These are phyloP conservation scores for Lates calcarifer DNA, from an alignment of 2,113 vertebrate genomes.

Conservation along the genomic window DNA sequence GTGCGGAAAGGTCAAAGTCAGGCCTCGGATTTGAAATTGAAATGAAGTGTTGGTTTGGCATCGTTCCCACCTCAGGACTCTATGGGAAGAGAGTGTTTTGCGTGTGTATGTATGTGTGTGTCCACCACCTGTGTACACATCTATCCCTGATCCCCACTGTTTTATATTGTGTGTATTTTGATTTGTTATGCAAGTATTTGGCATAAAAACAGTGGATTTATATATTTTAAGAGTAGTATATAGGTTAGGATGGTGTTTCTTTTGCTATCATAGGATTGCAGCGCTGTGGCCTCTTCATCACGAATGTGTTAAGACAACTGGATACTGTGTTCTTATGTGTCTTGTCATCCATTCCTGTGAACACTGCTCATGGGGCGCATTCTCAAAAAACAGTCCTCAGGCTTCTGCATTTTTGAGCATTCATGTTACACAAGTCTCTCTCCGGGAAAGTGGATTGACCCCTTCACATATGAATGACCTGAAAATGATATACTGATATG, in stretches of 20 bases:
- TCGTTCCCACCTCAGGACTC: conserved; percentile 52
- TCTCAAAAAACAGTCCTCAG: background rate
- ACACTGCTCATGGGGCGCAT: background rate
- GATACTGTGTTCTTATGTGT: background rate
- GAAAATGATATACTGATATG: background rate
- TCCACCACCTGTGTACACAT: conserved; percentile 54
- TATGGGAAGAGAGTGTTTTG: conserved; percentile 42
- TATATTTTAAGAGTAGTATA: background rate
- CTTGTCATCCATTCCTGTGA: background rate
- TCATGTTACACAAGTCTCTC: background rate
- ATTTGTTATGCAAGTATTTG: conserved; percentile 23
- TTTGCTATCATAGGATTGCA: background rate
- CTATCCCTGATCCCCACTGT: conserved; percentile 15
- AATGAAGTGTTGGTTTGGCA: conserved; percentile 80
- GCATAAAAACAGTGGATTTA: background rate
- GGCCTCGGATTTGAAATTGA: conserved; percentile 76
- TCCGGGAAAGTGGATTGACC: background rate
- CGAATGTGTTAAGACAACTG: background rate
- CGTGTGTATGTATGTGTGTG: conserved; percentile 28
- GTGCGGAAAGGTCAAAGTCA: conserved; percentile 79
- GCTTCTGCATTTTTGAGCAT: background rate
- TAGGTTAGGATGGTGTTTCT: no score
- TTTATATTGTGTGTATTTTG: conserved; percentile 16
- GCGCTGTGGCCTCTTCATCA: background rate
- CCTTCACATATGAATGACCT: background rate